A percentile compares a stretch with the other conserved stretches of the same genome.
Conservation (phyloP, 2,113 vertebrate species). For the Illadopsis cleaveri region DNA sequence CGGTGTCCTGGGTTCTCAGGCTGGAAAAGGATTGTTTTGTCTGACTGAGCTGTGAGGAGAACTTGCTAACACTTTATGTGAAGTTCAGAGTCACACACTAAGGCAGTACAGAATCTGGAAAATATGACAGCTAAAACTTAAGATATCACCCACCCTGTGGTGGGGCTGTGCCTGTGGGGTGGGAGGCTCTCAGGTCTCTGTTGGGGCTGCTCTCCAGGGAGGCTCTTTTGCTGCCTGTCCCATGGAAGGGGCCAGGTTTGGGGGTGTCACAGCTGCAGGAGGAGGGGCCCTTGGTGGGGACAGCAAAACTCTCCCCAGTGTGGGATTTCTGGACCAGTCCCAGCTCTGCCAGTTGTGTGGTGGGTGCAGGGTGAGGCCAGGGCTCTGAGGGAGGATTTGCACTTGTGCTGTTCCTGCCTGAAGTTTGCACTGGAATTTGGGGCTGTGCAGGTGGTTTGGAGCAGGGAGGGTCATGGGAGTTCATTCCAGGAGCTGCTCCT, state of each 20-base stretch:
- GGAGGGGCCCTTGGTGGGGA: not conserved
- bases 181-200: not conserved
- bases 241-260: not conserved
- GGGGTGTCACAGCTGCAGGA: not conserved
- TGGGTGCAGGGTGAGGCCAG: not conserved
- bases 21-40: not conserved
- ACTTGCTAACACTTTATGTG: not conserved
- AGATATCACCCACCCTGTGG: not conserved
- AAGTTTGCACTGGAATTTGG: not conserved
- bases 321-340: not conserved
- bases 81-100: not conserved
- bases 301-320: not conserved
- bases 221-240: not conserved
- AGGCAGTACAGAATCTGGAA: not conserved
- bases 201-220: not conserved
- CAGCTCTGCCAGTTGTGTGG: accelerated
- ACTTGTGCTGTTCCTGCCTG: not conserved
- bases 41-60: not conserved
- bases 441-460: not conserved
- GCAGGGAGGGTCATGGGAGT: accelerated
- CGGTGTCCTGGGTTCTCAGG: not conserved
- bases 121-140: not conserved
- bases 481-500: not conserved
- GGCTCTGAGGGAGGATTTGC: not conserved
- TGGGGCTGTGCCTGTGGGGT: not conserved